Percentiles rank a stretch among this genome's conserved stretches.
These are phyloP conservation scores for Cotesia vestalis DNA, from an alignment of 1,140 invertebrate species.

Conservation along the genomic window DNA sequence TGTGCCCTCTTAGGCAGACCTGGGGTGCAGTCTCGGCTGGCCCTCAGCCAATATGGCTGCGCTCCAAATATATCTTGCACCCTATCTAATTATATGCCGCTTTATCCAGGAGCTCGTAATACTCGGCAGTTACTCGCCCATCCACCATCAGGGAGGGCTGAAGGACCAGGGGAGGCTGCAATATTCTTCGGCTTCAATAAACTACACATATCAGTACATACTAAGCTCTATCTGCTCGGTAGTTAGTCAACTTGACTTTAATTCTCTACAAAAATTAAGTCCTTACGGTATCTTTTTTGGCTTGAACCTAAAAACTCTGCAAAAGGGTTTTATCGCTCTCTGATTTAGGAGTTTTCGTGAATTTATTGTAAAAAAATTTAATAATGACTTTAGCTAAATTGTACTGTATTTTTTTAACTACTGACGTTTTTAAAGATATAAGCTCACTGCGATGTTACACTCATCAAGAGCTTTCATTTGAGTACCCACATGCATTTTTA, in stretches of 20 bases:
- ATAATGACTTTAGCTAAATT: too few species aligned
- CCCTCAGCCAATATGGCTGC: slow-evolving; percentile 59
- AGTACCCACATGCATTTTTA: too few species aligned
- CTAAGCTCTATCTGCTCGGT: not conserved
- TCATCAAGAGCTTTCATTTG: too few species aligned
- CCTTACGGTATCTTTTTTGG: slow-evolving; percentile 12
- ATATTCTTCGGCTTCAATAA: slow-evolving; percentile 31
- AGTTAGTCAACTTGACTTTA: not conserved
- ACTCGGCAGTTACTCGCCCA: slow-evolving; percentile 57
- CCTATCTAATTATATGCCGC: slow-evolving; percentile 54
- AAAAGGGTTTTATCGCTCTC: too few species aligned
- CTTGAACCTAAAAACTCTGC: too few species aligned
- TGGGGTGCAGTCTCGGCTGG: slow-evolving; percentile 53
- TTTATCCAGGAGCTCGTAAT: slow-evolving; percentile 53
- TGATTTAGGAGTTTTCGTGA: too few species aligned
- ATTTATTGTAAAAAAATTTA: too few species aligned
- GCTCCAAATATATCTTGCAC: slow-evolving; percentile 65
- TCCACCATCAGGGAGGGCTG: not conserved
- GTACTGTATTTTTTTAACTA: too few species aligned
- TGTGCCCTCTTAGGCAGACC: slow-evolving; percentile 35
- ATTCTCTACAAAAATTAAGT: slow-evolving; percentile 10
- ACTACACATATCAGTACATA: slow-evolving; percentile 21
- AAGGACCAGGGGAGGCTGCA: not conserved
- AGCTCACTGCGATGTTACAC: too few species aligned
- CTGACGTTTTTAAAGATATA: too few species aligned